Base-by-base conservation (phyloP, 2,888 invertebrate species). In the Synergus gifuensis region DNA sequence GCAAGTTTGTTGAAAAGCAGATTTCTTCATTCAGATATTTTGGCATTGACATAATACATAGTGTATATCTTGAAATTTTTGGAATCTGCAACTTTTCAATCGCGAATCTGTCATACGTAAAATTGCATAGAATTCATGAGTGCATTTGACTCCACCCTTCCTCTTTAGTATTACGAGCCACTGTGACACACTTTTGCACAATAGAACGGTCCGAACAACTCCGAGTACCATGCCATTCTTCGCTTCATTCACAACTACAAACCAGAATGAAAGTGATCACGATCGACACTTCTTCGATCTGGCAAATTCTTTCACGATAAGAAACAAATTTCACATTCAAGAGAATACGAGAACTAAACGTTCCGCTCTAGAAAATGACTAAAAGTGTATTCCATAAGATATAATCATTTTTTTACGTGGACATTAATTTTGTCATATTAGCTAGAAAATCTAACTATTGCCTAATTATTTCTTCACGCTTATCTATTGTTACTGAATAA, bases 111-210 rank as follows among this genome's bases (percentile, higher is more conserved):
- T 54, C 73, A 40, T 73, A 49, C 73, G 73, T 36, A 73, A 36
- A 73, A 54, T 49, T 73, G 36, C 36, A 73, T 8, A 28, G 73
- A 84, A 83, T 82, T 79, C 78, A 82, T 77, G 78, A 49, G 64
- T 81, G 79, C 80, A 77, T 69, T 64, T 46, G 66, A 62, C 77
- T 77, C 63, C 63, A 78, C 80, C 79, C 85, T 82, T 82, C 73
- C 82, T 79, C 80, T 76, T 63, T 54, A 78, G 80, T 77, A 78
- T 78, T 77, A 76, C 81, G 79, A 83, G 82, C 82, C 80, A 82
- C 85, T 85, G 82, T 85, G 85, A 85, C 85, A 85, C 83, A 85
- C 84, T 85, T 85, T 83, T 79, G 76, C 78, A 85, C 85, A 85
- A 85, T 85, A 79, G 85, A 83, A 58, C 73, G 81, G 84, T 82